These are phyloP conservation scores for Brachyhypopomus occidentalis DNA, from an alignment of 2,113 vertebrate genomes.

Conservation along the genomic window DNA sequence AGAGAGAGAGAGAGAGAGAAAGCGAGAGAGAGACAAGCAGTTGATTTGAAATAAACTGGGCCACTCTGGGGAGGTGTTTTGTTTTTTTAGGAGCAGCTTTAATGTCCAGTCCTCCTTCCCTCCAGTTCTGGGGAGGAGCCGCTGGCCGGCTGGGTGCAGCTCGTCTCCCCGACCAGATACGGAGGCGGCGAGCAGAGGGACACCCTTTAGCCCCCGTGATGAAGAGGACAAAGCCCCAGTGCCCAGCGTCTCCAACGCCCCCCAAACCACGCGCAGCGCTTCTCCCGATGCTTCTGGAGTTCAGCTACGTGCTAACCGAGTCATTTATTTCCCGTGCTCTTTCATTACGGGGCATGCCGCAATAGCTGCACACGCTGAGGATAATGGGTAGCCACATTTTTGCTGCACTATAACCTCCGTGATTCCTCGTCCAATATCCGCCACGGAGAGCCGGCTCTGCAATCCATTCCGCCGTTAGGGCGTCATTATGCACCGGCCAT, in stretches of 20 bases:
- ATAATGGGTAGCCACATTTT: background rate
- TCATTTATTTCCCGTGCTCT: background rate
- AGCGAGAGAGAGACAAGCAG: background rate
- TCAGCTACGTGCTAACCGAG: background rate
- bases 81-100: slow-evolving; percentile 43
- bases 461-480: background rate
- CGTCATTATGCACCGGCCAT: background rate
- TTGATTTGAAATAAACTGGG: background rate
- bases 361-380: background rate
- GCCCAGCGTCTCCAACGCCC: too few species aligned
- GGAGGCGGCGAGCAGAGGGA: too few species aligned
- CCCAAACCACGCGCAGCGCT: too few species aligned
- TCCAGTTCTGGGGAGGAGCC: slow-evolving; percentile 46
- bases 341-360: background rate
- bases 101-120: slow-evolving; percentile 48
- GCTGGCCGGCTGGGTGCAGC: slow-evolving; percentile 45
- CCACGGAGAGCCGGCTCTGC: background rate
- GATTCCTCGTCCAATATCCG: background rate
- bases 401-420: background rate
- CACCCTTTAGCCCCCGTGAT: too few species aligned
- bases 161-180: slow-evolving; percentile 47
- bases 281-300: background rate
- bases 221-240: too few species aligned
- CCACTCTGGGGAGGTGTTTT: background rate
- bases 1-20: too few species aligned